A percentile compares a stretch with the other conserved stretches of the same genome.
These are phyloP conservation scores for Ataeniobius toweri DNA, from an alignment of 2,797 vertebrate species.

Conservation along the genomic window DNA sequence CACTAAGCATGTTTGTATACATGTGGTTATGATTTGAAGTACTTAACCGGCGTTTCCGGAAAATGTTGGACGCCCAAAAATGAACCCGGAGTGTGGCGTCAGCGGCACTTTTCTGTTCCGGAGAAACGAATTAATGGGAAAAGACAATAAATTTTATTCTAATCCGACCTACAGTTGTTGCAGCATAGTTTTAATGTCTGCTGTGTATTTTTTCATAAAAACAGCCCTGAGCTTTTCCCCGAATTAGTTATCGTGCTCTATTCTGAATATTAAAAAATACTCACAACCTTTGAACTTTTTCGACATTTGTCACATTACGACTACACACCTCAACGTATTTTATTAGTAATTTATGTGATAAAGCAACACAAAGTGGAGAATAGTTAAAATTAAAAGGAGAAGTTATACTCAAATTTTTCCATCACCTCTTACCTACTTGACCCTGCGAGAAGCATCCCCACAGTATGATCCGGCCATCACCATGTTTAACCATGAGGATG, in stretches of 20 bases:
- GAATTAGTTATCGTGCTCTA: background rate
- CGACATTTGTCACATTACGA: background rate
- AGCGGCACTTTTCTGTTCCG: background rate
- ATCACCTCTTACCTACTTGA: background rate
- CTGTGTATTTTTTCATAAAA: background rate
- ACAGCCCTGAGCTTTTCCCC: background rate
- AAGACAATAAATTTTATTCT: background rate
- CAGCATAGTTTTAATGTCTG: background rate
- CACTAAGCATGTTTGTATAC: conserved; percentile 24
- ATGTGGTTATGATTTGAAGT: background rate
- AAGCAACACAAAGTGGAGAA: background rate
- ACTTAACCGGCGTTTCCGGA: conserved; percentile 41
- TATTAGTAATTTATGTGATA: background rate
- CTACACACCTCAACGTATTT: background rate
- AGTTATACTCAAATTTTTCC: background rate
- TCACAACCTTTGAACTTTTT: background rate
- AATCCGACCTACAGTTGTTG: background rate
- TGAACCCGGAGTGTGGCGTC: conserved; percentile 9
- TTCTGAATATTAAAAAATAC: background rate
- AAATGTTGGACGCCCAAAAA: conserved; percentile 61
- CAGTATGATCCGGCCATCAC: background rate
- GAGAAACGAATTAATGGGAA: background rate
- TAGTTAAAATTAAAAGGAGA: background rate
- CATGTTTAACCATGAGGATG: background rate
- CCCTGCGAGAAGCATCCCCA: background rate